Evolutionary conservation across 2,113 vertebrate genomes (phyloP), one percentile per base, ranked within the genome.

Genomic region (Suricata suricatta): DNA sequence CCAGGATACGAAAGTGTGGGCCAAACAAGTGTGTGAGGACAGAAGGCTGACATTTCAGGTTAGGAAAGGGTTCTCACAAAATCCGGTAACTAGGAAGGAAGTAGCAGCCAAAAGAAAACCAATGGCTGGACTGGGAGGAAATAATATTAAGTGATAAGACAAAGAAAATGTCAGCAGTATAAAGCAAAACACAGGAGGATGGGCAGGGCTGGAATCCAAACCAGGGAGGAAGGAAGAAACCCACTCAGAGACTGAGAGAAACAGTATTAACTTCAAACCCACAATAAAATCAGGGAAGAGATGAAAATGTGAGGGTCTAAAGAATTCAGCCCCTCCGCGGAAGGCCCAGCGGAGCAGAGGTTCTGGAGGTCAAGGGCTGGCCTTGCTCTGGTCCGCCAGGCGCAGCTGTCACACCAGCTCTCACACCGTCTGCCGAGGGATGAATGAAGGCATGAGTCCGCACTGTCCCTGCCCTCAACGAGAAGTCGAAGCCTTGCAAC

Each of bases 81-180:
- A 88, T 77, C 95, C 96, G 85, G 93, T 54, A 89, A 97, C 74
- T 88, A 89, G 97, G 93, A 98, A 98, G 97, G 95, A 98, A 98
- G 96, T 0, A 47, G 90, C 79, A 89, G 90, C 96, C 98, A 98
- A 97, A 98, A 98, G 97, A 98, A 98, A 97, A 93, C 76, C 96
- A 64, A 96, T 12, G 92, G 88, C 79, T 93, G 88, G 95, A 97
- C 64, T 77, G 76, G 35, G 38, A 96, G 93, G 97, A 98, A 98
- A 97, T 72, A 97, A 96, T 98, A 97, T 23, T 97, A 97, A 98
- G 79, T 90, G 95, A 97, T 90, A 84, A 98, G 95, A 96, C 97
- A 93, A 90, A 97, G 96, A 77, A 60, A 88, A 81, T 21, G 91
- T 84, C 93, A 82, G 66, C 69, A 44, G 71, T 4, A 33, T 17